These are phyloP conservation scores for Vidua chalybeata DNA, from an alignment of 2,113 vertebrate species.

Conservation along the genomic window DNA sequence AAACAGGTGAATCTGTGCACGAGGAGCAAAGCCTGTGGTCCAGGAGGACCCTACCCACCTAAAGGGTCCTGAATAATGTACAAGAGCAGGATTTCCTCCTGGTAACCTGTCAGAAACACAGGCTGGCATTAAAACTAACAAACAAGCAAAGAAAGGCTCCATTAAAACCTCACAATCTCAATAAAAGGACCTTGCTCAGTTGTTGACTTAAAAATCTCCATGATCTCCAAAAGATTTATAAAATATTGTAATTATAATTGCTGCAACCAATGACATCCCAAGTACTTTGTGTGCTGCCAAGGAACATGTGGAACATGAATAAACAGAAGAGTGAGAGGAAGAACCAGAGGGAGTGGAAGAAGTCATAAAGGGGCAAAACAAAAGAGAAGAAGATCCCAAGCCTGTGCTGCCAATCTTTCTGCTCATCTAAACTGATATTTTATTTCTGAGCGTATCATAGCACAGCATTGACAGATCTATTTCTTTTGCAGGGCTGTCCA, in stretches of 20 bases:
- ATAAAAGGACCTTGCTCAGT: not conserved
- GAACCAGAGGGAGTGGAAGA: not conserved
- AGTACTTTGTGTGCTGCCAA: not conserved
- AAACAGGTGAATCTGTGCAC: not conserved
- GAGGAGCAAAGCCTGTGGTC: not conserved
- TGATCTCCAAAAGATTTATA: not conserved
- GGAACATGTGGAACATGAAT: not conserved
- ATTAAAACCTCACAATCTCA: not conserved
- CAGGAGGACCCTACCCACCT: not conserved
- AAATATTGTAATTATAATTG: not conserved
- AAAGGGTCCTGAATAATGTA: not conserved
- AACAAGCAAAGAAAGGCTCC: not conserved
- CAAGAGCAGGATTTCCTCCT: not conserved
- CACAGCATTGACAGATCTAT: not conserved
- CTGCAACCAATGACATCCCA: not conserved
- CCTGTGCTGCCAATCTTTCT: not conserved
- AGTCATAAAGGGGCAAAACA: not conserved
- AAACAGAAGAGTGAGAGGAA: not conserved
- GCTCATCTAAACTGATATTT: not conserved
- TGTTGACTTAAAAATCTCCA: not conserved
- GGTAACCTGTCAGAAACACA: not conserved
- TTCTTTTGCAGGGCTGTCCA: not conserved
- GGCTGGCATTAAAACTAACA: not conserved
- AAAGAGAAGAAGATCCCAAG: not conserved
- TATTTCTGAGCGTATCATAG: not conserved